Base-by-base conservation (phyloP, 2,888 invertebrate genomes). In the Amphipoea oculea region DNA sequence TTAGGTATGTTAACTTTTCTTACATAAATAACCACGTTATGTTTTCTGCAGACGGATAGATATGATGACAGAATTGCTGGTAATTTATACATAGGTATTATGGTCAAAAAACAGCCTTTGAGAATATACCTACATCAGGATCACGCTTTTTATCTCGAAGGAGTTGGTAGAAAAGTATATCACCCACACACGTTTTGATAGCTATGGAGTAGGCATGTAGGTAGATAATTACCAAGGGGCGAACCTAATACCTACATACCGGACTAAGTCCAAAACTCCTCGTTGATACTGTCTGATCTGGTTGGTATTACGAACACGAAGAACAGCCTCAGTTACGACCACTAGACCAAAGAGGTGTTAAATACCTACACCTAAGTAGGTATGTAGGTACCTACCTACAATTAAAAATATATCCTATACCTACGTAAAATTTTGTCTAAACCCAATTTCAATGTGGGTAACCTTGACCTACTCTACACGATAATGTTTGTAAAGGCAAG, bases 401-500 rank as follows among this genome's bases (percentile, higher is more conserved):
- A 29, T 45, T 63, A 40, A n/a, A 40, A 73, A 72, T n/a, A 72
- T 54, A 72, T 29, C 29, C n/a, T n/a, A n/a, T n/a, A n/a, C n/a
- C n/a, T n/a, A n/a, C n/a, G n/a, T n/a, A n/a, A n/a, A 40, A 45
- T 48, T 3, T 42, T 17, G 12, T 23, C 11, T 20, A 23, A 63
- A 9, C 45, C 14, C 23, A 36, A 66, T 57, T 40, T 42, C 11
- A 48, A 66, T 42, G 1, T 4, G 2, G 40, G 40, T 36, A n/a
- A 29, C 40, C 42, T 42, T 73, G 73, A 78, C 23, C 57, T 67
- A 40, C 42, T 12, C 45, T 57, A 74, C 23, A 42, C 20, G 65
- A 48, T 48, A 45, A 63, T 42, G 12, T 71, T 71, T 68, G 48
- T 54, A 71, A 73, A 67, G 40, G 51, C 42, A 45, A 76, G 40